Evolutionary conservation across 1,140 invertebrate genomes (phyloP).

Genomic region (Rhopalosiphum padi): DNA sequence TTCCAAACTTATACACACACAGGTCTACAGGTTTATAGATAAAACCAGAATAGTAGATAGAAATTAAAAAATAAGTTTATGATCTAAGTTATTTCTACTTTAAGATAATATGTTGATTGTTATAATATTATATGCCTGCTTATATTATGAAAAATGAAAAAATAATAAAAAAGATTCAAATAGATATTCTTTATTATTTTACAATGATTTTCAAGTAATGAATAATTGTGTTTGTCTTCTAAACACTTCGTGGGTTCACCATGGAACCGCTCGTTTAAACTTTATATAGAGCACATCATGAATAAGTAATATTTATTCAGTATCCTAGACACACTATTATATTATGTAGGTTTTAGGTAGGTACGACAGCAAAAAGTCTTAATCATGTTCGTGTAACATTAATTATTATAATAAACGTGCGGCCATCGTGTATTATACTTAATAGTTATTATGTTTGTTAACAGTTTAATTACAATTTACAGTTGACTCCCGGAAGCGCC

Average conservation of each 20-base stretch:
- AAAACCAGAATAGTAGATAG: too few species aligned
- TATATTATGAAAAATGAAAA: not conserved
- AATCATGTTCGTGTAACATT: not conserved
- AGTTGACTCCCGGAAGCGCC: not conserved
- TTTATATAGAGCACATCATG: not conserved
- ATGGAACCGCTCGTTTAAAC: not conserved
- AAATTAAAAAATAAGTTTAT: too few species aligned
- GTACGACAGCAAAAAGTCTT: not conserved
- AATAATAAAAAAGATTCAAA: not conserved
- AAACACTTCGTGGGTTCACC: not conserved
- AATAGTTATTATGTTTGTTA: conserved; percentile 12
- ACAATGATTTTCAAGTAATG: not conserved
- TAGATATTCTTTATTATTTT: not conserved
- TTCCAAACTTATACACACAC: too few species aligned
- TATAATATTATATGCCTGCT: too few species aligned
- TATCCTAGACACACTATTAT: not conserved
- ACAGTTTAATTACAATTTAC: conserved; percentile 12
- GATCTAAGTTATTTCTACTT: too few species aligned
- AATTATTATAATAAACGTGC: not conserved
- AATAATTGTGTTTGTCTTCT: not conserved
- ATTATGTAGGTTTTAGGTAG: not conserved
- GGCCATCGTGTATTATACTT: not conserved
- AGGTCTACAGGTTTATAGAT: too few species aligned
- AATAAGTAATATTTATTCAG: not conserved
- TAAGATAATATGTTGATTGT: too few species aligned